Conservation (phyloP, 2,888 invertebrate genomes). For the Ochropacha duplaris region DNA sequence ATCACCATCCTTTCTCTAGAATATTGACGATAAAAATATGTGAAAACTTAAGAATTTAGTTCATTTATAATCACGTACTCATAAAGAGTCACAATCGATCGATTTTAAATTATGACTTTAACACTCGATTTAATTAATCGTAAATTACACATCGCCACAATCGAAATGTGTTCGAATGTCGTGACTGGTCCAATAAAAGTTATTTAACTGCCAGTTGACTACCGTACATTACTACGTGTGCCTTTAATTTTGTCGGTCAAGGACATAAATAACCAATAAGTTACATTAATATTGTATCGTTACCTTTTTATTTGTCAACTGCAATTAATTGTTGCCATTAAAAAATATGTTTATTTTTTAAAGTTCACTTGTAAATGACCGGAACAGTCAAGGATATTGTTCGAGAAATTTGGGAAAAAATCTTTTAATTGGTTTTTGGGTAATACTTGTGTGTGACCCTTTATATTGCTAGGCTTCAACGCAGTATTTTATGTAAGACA, state of each 20-base stretch:
- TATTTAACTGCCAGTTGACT: constrained; percentile 10
- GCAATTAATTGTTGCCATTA: constrained; percentile 24
- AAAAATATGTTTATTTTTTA: constrained; percentile 2
- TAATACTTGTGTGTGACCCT: neutral
- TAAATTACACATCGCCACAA: constrained; percentile 30
- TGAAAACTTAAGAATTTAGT: neutral
- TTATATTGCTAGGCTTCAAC: neutral
- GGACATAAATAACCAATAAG: constrained; percentile 31
- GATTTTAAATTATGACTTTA: constrained; percentile 32
- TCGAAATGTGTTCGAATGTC: constrained; percentile 21
- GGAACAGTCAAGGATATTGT: neutral
- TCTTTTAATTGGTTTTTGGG: neutral
- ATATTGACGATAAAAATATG: too few species aligned
- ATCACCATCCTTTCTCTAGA: too few species aligned
- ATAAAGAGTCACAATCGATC: neutral
- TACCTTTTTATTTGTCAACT: constrained; percentile 28
- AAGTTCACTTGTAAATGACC: constrained; percentile 5
- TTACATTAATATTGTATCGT: constrained; percentile 10
- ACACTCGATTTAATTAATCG: constrained; percentile 31
- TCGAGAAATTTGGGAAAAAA: neutral
- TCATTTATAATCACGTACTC: neutral
- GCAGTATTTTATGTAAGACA: neutral
- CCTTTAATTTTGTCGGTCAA: constrained; percentile 39
- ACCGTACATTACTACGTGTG: constrained; percentile 1
- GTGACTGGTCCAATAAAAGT: constrained; percentile 27